These are phyloP conservation scores for Julus scanicus DNA, from an alignment of 2,888 invertebrate genomes.

Conservation along the genomic window DNA sequence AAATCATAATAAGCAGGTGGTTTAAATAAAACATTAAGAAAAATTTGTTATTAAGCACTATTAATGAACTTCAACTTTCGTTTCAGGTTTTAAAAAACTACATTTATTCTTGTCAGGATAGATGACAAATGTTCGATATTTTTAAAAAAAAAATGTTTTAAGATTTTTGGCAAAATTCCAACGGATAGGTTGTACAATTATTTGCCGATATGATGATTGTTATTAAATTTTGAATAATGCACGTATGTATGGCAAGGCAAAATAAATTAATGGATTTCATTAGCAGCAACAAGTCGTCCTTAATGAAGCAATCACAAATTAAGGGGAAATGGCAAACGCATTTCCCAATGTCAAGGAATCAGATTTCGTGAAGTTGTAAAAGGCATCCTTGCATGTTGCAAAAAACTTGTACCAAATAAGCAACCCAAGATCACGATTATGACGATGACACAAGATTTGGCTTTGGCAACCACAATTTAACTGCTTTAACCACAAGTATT, in stretches of 20 bases:
- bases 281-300: conserved; percentile 9
- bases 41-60: not conserved
- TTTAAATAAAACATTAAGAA: not conserved
- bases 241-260: not conserved
- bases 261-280: not conserved
- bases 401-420: not conserved
- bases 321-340: not conserved
- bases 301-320: conserved; percentile 10
- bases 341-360: not conserved
- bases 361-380: conserved; percentile 19
- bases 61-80: too few relatives aligned
- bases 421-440: too few relatives aligned
- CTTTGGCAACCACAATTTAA: too few relatives aligned
- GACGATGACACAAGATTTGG: too few relatives aligned
- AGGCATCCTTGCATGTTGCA: not conserved
- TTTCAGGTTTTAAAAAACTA: too few relatives aligned
- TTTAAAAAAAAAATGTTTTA: too few relatives aligned
- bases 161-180: not conserved
- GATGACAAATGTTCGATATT: too few relatives aligned
- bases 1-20: too few relatives aligned
- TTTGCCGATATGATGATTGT: not conserved
- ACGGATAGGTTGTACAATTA: not conserved
- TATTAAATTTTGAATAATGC: not conserved
- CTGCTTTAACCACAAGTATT: too few relatives aligned
- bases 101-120: too few relatives aligned